Conservation (phyloP, 2,113 vertebrate species). For the Rissa tridactyla region DNA sequence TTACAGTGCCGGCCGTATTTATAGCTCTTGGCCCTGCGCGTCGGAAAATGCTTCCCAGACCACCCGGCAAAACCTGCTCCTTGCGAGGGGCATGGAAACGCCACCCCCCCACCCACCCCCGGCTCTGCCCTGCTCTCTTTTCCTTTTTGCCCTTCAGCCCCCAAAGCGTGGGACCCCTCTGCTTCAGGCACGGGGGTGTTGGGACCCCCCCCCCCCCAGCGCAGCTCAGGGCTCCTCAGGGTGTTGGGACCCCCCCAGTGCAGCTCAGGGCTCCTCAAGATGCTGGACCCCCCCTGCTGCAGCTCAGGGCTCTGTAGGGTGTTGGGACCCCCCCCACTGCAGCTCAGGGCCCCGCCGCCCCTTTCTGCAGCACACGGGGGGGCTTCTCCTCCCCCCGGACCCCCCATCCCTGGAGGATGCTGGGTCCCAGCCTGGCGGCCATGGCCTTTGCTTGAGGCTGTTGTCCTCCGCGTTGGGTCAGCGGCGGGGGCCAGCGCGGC, state of each 20-base stretch:
- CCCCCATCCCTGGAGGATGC: background rate
- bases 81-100: background rate
- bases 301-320: too few species aligned
- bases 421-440: rapidly evolving
- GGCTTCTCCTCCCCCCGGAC: background rate
- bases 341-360: background rate
- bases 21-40: background rate
- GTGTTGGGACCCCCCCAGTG: background rate
- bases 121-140: background rate
- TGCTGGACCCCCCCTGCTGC: background rate
- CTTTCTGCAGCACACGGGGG: background rate
- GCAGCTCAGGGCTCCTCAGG: too few species aligned
- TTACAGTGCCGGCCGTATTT: constrained; percentile 15
- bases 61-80: background rate
- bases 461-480: background rate
- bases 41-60: constrained; percentile 19
- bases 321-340: too few species aligned
- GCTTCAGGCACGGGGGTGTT: rapidly evolving
- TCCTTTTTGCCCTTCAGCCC: background rate
- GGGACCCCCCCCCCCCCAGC: background rate
- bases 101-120: too few species aligned
- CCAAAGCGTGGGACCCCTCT: background rate
- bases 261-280: background rate
- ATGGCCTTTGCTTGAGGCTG: rapidly evolving
- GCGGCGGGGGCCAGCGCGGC: background rate